Conservation (phyloP, 2,888 invertebrate species). For the Merodon equestris region DNA sequence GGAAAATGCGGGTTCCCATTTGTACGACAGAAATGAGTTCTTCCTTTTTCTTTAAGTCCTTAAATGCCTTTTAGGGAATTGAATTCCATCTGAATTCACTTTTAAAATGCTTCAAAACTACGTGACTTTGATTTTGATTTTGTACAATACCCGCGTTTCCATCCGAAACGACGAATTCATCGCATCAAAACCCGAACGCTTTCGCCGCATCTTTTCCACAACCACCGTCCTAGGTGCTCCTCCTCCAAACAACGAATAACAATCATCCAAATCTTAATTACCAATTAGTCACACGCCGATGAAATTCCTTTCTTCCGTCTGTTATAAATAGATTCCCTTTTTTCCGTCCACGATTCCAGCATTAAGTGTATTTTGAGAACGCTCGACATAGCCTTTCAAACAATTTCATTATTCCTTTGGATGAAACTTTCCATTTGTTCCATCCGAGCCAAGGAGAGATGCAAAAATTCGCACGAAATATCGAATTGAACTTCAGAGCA, state of each 20-base stretch:
- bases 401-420: constrained; percentile 13
- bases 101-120: too few relatives aligned
- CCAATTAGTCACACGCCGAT: constrained; percentile 12
- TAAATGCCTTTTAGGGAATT: too few relatives aligned
- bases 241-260: not conserved
- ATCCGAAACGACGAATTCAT: too few relatives aligned
- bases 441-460: not conserved
- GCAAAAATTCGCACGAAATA: not conserved
- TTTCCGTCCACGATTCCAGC: not conserved
- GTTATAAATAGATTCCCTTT: constrained; percentile 15
- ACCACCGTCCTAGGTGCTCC: too few relatives aligned
- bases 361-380: constrained; percentile 26
- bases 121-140: too few relatives aligned
- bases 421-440: constrained; percentile 24
- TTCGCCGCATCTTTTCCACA: too few relatives aligned
- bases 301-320: not conserved
- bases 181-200: too few relatives aligned
- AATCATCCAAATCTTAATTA: constrained; percentile 13
- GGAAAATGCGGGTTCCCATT: too few relatives aligned
- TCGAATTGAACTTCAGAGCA: not conserved
- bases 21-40: too few relatives aligned
- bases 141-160: too few relatives aligned
- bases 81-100: too few relatives aligned
- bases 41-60: too few relatives aligned
- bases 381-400: constrained; percentile 27